Percentiles rank a stretch among this genome's conserved stretches.
Conservation (phyloP, 1,140 invertebrate genomes). For the Drosophila saltans region DNA sequence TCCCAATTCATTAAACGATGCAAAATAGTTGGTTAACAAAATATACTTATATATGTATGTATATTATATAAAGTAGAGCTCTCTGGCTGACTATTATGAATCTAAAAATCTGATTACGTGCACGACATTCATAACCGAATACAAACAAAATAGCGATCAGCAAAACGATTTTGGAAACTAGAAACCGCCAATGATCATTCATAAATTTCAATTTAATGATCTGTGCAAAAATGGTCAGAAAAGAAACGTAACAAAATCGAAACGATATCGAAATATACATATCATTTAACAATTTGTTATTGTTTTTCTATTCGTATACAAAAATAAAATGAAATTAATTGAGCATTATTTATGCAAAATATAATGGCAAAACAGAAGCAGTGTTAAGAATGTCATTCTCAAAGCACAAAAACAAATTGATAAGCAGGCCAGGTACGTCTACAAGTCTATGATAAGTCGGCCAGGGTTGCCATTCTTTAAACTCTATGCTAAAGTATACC, state of each 20-base stretch:
- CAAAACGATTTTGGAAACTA: conserved; percentile 34
- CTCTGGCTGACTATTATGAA: conserved; percentile 31
- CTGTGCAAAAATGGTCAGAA: conserved; percentile 26
- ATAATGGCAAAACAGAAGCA: conserved; percentile 32
- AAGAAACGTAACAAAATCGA: conserved; percentile 31
- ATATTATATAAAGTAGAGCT: neutral
- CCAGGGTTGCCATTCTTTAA: conserved; percentile 45
- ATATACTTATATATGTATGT: conserved; percentile 33
- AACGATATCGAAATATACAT: conserved; percentile 45
- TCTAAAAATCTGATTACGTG: conserved; percentile 34
- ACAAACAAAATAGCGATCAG: conserved; percentile 1
- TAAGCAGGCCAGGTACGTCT: conserved; percentile 37
- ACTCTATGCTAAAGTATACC: neutral
- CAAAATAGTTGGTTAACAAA: conserved; percentile 31
- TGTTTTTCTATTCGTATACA: conserved; percentile 11
- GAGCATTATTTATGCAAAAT: conserved; percentile 68
- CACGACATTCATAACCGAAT: conserved; percentile 34
- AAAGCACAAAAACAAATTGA: conserved; percentile 35
- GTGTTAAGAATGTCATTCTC: conserved; percentile 1
- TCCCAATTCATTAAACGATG: conserved; percentile 35
- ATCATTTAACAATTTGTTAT: conserved; percentile 48
- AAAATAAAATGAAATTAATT: conserved; percentile 57
- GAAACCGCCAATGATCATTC: conserved; percentile 55
- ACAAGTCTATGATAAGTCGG: conserved; percentile 54
- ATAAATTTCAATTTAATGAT: conserved; percentile 69